Evolutionary conservation across 2,113 vertebrate genomes (phyloP).

Genomic region (Plecotus auritus): DNA sequence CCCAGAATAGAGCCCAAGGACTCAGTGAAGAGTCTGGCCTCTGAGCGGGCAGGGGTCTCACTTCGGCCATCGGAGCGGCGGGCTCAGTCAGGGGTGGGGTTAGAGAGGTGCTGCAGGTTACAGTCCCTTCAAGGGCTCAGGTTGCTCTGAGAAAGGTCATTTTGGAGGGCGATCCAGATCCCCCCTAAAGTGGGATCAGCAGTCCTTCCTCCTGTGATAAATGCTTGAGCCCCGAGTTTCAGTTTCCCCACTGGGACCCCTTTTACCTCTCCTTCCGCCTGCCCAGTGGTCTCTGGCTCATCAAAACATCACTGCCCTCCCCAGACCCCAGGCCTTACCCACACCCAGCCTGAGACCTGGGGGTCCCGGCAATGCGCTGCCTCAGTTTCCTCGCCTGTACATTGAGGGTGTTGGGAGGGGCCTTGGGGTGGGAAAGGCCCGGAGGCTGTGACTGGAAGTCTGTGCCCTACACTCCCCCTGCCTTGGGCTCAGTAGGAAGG

Average conservation of each 20-base stretch:
- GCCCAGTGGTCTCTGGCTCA: not conserved
- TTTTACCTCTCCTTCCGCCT: not conserved
- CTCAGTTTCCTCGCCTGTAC: not conserved
- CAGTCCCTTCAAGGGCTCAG: not conserved
- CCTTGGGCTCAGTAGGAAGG: not conserved
- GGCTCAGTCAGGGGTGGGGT: not conserved
- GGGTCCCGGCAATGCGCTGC: not conserved
- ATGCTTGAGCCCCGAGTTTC: not conserved
- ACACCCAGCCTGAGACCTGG: not conserved
- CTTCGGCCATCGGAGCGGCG: rapidly evolving
- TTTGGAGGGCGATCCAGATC: not conserved
- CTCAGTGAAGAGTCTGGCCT: not conserved
- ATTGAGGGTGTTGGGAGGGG: not conserved
- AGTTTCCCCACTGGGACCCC: not conserved
- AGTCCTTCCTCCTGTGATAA: not conserved
- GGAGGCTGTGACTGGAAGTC: not conserved
- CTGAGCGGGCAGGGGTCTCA: not conserved
- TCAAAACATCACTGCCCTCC: not conserved
- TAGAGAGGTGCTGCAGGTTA: not conserved
- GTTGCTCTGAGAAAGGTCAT: not conserved
- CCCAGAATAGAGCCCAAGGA: not conserved
- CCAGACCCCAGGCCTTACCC: not conserved
- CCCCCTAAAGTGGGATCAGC: no score
- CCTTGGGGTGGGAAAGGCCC: not conserved
- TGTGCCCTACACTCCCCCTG: rapidly evolving